Evolutionary conservation across 2,888 invertebrate genomes (phyloP), one percentile per base, ranked within the genome.

Genomic region (Caradrina clavipalpis): DNA sequence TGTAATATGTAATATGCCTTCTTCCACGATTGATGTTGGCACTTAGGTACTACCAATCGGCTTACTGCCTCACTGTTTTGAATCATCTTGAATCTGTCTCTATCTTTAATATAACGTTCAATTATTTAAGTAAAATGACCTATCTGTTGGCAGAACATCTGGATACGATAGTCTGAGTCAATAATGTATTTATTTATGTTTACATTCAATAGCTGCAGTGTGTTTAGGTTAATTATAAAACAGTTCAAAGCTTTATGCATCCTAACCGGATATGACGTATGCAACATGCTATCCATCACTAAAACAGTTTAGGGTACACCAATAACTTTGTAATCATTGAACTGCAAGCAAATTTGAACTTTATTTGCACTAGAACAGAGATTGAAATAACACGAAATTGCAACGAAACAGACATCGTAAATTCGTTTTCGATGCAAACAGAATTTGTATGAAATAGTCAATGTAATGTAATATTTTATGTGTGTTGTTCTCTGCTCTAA

Each of bases 201-300:
- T 42, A 66, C 31, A 35, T n/a, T 42, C 11, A 10, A 15, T 17
- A 49, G 13, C 53, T 69, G 26, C n/a, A 53, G 31, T 21, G 1
- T 60, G 49, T 73, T 73, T 49, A 31, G n/a, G 50, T 11, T 72
- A 69, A 69, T 76, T 49, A 53, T 76, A 68, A 22, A 31, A 22
- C 22, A 58, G 76, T 76, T 58, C 47, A 69, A 69, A 58, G 45
- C 70, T 39, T 54, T 51, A 47, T 22, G 42, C 39, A 70, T 56
- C 10, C n/a, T 59, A 19, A 45, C n/a, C 73, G 74, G 78, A 78
- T 50, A 57, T 65, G 57, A 78, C 49, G 51, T 17, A 51, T 60
- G n/a, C 13, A 53, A 49, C 66, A 61, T 54, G 50, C 60, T 56
- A 61, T 71, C 35, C 56, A 64, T 71, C 63, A 71, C 50, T 65